These are phyloP conservation scores for Limanda limanda DNA, from an alignment of 2,113 vertebrate genomes.

Conservation along the genomic window DNA sequence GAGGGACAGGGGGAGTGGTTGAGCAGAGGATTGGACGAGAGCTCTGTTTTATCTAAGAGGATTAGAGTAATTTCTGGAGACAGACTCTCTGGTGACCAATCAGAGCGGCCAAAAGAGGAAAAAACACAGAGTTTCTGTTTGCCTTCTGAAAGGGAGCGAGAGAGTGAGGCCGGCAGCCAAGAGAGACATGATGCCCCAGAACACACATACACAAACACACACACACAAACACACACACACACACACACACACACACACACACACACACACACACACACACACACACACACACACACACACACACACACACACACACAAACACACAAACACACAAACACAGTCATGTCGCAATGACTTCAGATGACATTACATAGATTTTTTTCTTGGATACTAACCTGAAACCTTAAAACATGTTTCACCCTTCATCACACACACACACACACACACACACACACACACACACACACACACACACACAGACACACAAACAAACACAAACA, in stretches of 20 bases:
- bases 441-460: constrained; percentile 20
- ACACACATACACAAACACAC: constrained; percentile 35
- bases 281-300: constrained; percentile 29
- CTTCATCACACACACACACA: no score
- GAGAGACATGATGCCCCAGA: constrained; percentile 28
- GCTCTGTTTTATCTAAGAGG: constrained; percentile 85
- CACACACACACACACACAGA: no score
- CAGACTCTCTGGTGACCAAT: constrained; percentile 73
- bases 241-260: constrained; percentile 34
- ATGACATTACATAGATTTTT: not conserved
- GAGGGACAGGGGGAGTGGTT: constrained; percentile 47
- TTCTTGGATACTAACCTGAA: no score
- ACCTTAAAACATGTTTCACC: no score
- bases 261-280: constrained; percentile 30
- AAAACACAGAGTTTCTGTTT: constrained; percentile 45
- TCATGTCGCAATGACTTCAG: not conserved
- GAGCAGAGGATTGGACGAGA: constrained; percentile 75
- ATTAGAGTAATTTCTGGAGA: constrained; percentile 89
- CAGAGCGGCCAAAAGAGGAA: constrained; percentile 56
- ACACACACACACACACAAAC: constrained; percentile 30
- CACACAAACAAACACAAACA: no score
- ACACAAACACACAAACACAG: constrained; percentile 27
- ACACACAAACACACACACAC: not conserved
- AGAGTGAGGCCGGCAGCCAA: constrained; percentile 23
- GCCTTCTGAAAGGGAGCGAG: constrained; percentile 37